Evolutionary conservation across 2,888 invertebrate genomes (phyloP), one percentile per base, ranked within the genome.

Genomic region (Eilema depressum): DNA sequence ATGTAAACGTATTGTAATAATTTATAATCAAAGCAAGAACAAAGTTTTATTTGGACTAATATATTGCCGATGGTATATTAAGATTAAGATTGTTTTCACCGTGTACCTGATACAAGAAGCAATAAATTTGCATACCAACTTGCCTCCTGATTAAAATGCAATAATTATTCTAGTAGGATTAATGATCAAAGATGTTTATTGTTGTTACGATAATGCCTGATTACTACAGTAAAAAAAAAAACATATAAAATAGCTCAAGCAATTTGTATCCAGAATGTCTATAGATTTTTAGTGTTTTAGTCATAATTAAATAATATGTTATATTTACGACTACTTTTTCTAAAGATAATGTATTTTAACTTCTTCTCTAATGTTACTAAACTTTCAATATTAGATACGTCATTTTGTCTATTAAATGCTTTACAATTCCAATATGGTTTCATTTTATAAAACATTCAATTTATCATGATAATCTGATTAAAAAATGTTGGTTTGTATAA

Each of bases 391-490:
- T 77, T 53, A n/a, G n/a, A n/a, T n/a, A 62, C 74, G 56, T 68
- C 66, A 28, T 12, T 59, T 61, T 30, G 28, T 20, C 23, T 62
- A 69, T 70, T 75, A 70, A 33, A 66, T 63, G 72, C 61, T 69
- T 70, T 80, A 37, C 30, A 71, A 12, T 72, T 68, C 41, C 1
- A 56, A 41, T 23, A 47, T 57, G 41, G 75, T 80, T 75, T 78
- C 41, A 70, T 78, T 78, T 67, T 12, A 33, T 0, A 33, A 23
- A 37, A 56, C 25, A n/a, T 5, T 30, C 20, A 0, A 41, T 17
- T 4, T 17, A 41, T 41, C 17, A 17, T 1, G 8, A 28, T 28
- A 28, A 28, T 3, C 5, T 28, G 28, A 3, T 28, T 28, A 28
- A 28, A 28, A 28, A 28, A 28, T n/a, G n/a, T n/a, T n/a, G n/a